Evolutionary conservation across 2,888 invertebrate species (phyloP).

Genomic region (Brachylomia viminalis): DNA sequence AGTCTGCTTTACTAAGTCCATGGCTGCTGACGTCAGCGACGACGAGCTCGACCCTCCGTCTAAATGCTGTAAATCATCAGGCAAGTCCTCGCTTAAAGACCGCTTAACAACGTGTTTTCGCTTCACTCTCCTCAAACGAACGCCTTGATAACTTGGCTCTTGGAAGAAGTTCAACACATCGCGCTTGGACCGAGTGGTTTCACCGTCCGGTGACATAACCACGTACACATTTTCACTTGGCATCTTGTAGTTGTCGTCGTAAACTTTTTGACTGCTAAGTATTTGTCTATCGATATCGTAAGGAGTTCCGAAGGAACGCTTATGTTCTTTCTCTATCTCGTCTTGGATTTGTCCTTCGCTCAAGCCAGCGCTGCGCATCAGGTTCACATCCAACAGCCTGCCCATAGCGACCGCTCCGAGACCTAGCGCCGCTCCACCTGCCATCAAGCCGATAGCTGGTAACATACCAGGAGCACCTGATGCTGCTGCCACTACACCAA

Average conservation of each 20-base stretch:
- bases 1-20: slow-evolving; percentile 87
- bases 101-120: slow-evolving; percentile 79
- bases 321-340: slow-evolving; percentile 89
- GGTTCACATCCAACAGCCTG: slow-evolving; percentile 92
- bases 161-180: slow-evolving; percentile 77
- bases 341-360: slow-evolving; percentile 83
- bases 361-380: slow-evolving; percentile 89
- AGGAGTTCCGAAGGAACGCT: slow-evolving; percentile 86
- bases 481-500: slow-evolving; percentile 91
- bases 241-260: slow-evolving; percentile 89
- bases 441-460: slow-evolving; percentile 94
- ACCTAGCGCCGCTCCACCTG: slow-evolving; percentile 95
- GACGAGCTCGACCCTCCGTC: slow-evolving; percentile 76
- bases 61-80: slow-evolving; percentile 84
- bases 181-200: slow-evolving; percentile 80
- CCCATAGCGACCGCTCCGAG: slow-evolving; percentile 95
- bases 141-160: slow-evolving; percentile 74
- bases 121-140: slow-evolving; percentile 75
- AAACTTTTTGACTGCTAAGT: slow-evolving; percentile 84
- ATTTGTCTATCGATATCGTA: slow-evolving; percentile 86
- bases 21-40: slow-evolving; percentile 83
- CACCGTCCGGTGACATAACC: slow-evolving; percentile 86
- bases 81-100: slow-evolving; percentile 82
- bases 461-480: slow-evolving; percentile 92
- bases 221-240: slow-evolving; percentile 89